Base-by-base conservation (phyloP, 2,888 invertebrate species). In the Leucania comma region DNA sequence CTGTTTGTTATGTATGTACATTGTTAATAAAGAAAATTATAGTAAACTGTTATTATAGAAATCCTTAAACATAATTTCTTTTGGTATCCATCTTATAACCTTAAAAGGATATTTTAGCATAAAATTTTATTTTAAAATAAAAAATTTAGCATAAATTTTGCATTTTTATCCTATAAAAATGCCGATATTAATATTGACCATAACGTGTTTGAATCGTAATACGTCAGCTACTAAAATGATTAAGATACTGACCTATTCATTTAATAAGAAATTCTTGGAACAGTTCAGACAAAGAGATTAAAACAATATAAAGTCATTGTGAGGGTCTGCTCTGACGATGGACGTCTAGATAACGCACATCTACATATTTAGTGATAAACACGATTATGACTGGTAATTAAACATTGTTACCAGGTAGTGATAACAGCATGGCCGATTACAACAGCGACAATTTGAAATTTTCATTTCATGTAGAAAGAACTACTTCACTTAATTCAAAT, bases 351-450 rank as follows among this genome's bases (percentile, higher is more conserved):
- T 84, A 80, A 57, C 48, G 22, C 24, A 57, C 68, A 84, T 79
- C 76, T 79, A 66, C 59, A 79, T 78, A 69, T 68, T 68, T 65
- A 72, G 50, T 54, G 74, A 84, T 82, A 72, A 72, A 56, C 50
- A 46, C 42, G 68, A 82, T 80, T 73, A 79, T 22, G 53, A 48
- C 42, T 57, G 42, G 60, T 71, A 84, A 82, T 76, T 74, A 68
- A 71, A 72, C 50, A 62, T 61, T 69, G 83, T 83, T 80, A 62
- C 61, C 35, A 75, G 60, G 85, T 71, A 54, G 24, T 68, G 76
- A 82, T 76, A 80, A 63, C 48, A 51, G 50, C 63, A 60, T 68
- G 66, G 48, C 72, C 58, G 66, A 82, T 74, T 66, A 79, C 10
- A 59, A 26, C 17, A 22, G 48, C 51, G 50, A 59, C n/a, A 6